A percentile compares a stretch with the other conserved stretches of the same genome.
These are phyloP conservation scores for Daubentonia madagascariensis DNA, from an alignment of 2,113 vertebrate species.

Conservation along the genomic window DNA sequence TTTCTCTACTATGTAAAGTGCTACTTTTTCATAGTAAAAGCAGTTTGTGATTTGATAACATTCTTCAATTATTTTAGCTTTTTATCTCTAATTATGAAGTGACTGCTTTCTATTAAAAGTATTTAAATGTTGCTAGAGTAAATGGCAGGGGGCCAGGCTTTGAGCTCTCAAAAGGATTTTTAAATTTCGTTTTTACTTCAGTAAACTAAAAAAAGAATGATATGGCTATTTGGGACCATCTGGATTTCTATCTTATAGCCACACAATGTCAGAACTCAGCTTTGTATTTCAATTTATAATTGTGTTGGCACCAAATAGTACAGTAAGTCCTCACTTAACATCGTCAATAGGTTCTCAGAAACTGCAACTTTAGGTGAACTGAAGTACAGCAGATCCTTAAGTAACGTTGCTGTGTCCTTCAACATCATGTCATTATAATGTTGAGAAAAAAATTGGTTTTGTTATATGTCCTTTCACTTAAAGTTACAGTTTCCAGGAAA, in stretches of 20 bases:
- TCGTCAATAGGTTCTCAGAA: not conserved
- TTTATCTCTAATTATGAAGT: slow-evolving; percentile 31
- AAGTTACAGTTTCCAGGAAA: not conserved
- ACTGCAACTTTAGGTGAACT: not conserved
- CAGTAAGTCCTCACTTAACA: not conserved
- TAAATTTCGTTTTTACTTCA: slow-evolving; percentile 12
- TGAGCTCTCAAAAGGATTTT: slow-evolving; percentile 3
- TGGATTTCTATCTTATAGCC: not conserved
- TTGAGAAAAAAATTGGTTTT: not conserved
- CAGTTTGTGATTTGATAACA: not conserved
- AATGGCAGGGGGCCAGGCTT: not conserved
- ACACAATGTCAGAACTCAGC: not conserved
- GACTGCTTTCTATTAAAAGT: slow-evolving; percentile 25
- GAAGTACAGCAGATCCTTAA: not conserved
- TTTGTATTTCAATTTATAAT: slow-evolving; percentile 9
- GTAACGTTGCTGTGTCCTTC: not conserved
- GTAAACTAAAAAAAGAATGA: not conserved
- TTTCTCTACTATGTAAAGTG: slow-evolving; percentile 20
- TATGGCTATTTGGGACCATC: not conserved
- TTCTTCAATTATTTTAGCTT: slow-evolving; percentile 36
- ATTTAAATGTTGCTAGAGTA: not conserved
- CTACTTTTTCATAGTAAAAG: slow-evolving; percentile 1
- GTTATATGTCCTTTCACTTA: not conserved
- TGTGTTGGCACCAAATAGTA: not conserved
- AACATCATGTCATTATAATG: not conserved